phyloP scores from a whole-genome alignment of 2,888 invertebrate species.

The Chirona hameri region DNA sequence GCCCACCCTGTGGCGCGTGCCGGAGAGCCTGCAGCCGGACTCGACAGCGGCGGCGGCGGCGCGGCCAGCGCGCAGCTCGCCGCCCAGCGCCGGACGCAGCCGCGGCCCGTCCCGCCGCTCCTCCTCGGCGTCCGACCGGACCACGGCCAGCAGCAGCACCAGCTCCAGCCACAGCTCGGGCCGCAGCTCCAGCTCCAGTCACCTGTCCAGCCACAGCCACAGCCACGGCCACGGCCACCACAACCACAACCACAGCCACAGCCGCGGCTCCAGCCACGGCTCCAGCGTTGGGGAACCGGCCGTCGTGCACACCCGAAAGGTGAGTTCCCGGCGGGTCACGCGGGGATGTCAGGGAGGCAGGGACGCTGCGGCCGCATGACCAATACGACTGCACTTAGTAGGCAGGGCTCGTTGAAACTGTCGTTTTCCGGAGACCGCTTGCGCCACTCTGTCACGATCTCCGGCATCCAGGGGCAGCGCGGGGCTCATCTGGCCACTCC shows the following conservation, averaged over 20 bases:
- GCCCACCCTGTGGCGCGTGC: constrained; percentile 9
- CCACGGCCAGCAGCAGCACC: constrained; percentile 8
- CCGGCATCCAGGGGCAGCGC: no score
- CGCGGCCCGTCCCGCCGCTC: constrained; percentile 6
- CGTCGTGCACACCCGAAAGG: neutral
- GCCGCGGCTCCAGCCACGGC: no score
- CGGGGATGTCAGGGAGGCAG: no score
- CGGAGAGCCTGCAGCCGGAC: constrained; percentile 22
- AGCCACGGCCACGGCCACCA: no score
- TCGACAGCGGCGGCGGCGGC: neutral
- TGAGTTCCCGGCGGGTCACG: neutral
- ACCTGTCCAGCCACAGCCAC: neutral
- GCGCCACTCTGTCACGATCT: no score
- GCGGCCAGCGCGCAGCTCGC: neutral
- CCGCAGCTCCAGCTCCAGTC: neutral
- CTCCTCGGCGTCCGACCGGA: neutral
- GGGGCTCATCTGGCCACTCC: no score
- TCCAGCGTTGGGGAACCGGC: neutral
- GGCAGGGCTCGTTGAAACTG: no score
- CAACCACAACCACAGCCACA: neutral
- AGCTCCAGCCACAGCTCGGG: neutral
- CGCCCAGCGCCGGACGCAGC: neutral
- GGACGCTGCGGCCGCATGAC: no score
- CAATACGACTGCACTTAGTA: no score
- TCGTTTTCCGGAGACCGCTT: no score